Evolutionary conservation across 2,797 vertebrate genomes (phyloP).

Genomic region (Lagocephalus sceleratus): DNA sequence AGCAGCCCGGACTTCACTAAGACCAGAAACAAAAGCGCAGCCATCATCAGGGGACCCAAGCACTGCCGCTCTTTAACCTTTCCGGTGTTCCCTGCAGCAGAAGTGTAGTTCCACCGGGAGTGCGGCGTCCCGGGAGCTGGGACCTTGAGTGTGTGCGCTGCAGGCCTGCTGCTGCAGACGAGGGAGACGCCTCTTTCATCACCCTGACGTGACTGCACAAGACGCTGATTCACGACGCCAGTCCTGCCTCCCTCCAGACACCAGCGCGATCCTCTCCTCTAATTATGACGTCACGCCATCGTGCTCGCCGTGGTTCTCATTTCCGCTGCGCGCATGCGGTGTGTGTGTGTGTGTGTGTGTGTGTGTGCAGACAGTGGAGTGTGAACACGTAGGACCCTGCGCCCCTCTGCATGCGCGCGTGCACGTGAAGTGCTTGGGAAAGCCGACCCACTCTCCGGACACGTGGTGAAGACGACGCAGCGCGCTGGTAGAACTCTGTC

Average conservation of each 20-base stretch:
- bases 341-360: too few relatives aligned
- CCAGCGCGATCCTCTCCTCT: neutral
- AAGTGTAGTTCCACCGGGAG: neutral
- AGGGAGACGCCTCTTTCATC: neutral
- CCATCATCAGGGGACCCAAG: neutral
- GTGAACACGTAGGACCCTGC: neutral
- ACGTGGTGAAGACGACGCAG: too few relatives aligned
- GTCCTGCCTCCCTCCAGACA: neutral
- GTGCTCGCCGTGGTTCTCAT: too few relatives aligned
- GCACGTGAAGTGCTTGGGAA: neutral
- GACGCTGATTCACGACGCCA: neutral
- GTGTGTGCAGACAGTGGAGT: too few relatives aligned
- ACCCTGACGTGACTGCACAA: neutral
- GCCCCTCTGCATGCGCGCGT: neutral
- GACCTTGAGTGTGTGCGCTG: too few relatives aligned
- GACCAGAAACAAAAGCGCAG: neutral
- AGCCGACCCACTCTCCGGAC: too few relatives aligned
- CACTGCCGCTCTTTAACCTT: neutral
- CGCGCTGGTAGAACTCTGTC: too few relatives aligned
- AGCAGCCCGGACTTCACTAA: neutral
- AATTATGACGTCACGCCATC: neutral
- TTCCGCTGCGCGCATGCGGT: too few relatives aligned
- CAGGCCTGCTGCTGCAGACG: neutral
- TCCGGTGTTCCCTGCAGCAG: neutral
- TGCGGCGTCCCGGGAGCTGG: too few relatives aligned